phyloP scores from a whole-genome alignment of 2,888 invertebrate species.

The Drosophila anomalata region DNA sequence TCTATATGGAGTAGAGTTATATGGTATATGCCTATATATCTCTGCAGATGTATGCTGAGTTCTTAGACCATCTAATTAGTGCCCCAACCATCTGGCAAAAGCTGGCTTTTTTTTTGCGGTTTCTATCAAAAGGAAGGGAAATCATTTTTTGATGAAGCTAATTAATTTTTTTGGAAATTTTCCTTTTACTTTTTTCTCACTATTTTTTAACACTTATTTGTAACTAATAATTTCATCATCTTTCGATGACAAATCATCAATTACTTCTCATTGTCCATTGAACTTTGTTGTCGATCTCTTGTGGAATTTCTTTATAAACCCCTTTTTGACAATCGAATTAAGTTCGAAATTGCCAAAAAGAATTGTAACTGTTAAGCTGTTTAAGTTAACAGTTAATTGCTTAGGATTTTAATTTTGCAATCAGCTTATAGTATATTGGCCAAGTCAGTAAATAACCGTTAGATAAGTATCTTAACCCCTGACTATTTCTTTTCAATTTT shows the following conservation, averaged over 20 bases:
- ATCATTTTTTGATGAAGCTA: not conserved
- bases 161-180: not conserved
- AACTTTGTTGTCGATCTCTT: not conserved
- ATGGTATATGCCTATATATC: conserved; percentile 1
- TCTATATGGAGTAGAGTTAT: not conserved
- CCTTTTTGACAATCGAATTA: conserved; percentile 26
- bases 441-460: conserved; percentile 21
- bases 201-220: not conserved
- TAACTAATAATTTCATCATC: conserved; percentile 1
- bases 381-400: conserved; percentile 16
- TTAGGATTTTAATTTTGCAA: not conserved
- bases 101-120: conserved; percentile 25
- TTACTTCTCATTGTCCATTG: conserved; percentile 33
- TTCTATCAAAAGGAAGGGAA: conserved; percentile 3
- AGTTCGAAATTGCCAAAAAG: conserved; percentile 1
- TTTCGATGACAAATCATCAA: conserved; percentile 20
- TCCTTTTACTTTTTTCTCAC: not conserved
- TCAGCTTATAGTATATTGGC: conserved; percentile 26
- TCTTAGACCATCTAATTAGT: conserved; percentile 36
- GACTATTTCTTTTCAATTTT: conserved; percentile 6
- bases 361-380: conserved; percentile 19
- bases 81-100: conserved; percentile 39
- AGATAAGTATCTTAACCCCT: conserved; percentile 26
- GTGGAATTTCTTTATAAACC: conserved; percentile 15
- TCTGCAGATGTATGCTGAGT: conserved; percentile 10